Base-by-base conservation (phyloP, 2,797 vertebrate genomes). In the Sternotherus odoratus region DNA sequence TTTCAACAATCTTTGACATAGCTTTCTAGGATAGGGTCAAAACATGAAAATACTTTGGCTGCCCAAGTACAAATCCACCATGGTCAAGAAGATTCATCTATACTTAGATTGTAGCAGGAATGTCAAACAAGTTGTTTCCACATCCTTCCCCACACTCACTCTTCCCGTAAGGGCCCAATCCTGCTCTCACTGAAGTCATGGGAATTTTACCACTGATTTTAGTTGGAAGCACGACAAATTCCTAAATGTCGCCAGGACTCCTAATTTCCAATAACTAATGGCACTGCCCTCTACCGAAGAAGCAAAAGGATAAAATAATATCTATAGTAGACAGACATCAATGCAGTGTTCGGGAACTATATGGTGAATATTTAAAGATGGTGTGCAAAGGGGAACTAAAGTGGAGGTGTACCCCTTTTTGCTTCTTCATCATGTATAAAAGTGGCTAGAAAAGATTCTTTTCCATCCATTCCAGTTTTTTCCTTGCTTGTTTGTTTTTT, bases 21-120 rank as follows among this genome's bases (percentile, higher is more conserved):
- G 80, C 88, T 92, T 95, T 95, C 96, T 86, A 91, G 94, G 63
- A 93, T 81, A 89, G 86, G 95, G 94, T 92, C 77, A 94, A 94
- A 95, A 96, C 83, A 93, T 1, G 10, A 74, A 74, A 66, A 86
- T 85, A 86, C 92, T 92, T 92, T 94, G 84, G 82, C 93, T 95
- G 82, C 86, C 85, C 94, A 92, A 95, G 86, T 78, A 88, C 93
- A 92, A 95, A 92, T 95, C 93, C 94, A 94, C 94, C 63, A 91
- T 77, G 30, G 87, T 94, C 89, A 79, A 56, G 78, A 93, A 79
- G 83, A 93, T 90, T 93, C 88, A 94, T 85, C 95, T 88, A 48
- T 90, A 95, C 24, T 89, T 95, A 90, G 94, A 83, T 19, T 84
- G 88, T 72, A 94, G 89, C 60, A 91, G 48, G 79, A 1, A 1